Base-by-base conservation (phyloP, 2,888 invertebrate genomes). In the Frankliniella intonsa region DNA sequence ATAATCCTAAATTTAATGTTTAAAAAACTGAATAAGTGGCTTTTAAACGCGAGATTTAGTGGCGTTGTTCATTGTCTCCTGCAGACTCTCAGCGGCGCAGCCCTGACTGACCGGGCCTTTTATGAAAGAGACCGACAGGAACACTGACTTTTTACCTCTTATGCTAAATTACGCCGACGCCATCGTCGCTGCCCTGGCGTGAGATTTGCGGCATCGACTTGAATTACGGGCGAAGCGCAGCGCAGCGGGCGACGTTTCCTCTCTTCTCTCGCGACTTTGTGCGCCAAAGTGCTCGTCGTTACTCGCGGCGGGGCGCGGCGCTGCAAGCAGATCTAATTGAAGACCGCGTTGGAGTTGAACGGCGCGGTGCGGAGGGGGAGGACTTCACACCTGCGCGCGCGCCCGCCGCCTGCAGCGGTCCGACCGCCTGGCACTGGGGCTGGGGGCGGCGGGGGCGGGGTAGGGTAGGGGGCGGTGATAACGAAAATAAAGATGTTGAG, bases 401-500 rank as follows among this genome's bases (percentile, higher is more conserved):
- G 10, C 9, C 51, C 55, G 62, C 62, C 62, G 19, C 17, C 62
- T 62, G 62, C 62, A 38, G 38, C 38, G 38, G 38, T 38, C 38
- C 38, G 38, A 38, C 38, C 38, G 14, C 62, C 62, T n/a, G 19
- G 62, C 62, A 17, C 17, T 7, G 55, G 9, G 62, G 12, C 14
- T 10, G 7, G 19, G 62, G 62, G 19, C 5, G 62, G 38, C 3
- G 38, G 17, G 55, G 55, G 62, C 17, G 1, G 17, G 19, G 19
- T 55, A 55, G 55, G 3, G 55, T 17, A 55, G 62, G 62, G 19
- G 17, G 62, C n/a, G 69, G 69, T 25, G 69, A 76, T 76, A 76
- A 76, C 69, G 69, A 76, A 76, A 76, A 76, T 76, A 76, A 76
- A 76, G 69, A 76, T 25, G 69, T 76, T 76, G 69, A 76, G 69